Conservation (phyloP, 2,113 vertebrate genomes). For the Propithecus coquereli region DNA sequence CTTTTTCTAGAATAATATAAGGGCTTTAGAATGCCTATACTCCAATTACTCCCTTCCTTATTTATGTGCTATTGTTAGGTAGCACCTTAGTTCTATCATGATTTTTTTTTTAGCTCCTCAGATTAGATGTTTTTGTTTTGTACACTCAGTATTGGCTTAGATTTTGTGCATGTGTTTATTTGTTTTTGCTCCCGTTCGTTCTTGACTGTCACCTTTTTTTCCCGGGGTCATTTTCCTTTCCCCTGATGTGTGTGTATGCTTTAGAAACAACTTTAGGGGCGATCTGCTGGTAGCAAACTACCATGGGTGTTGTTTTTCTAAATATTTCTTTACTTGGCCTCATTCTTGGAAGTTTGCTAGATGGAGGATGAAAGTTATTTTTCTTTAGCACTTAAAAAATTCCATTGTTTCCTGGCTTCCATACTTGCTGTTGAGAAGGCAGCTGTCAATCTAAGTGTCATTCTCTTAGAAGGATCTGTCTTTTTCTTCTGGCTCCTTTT, state of each 20-base stretch:
- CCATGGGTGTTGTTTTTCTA: not conserved
- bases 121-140: not conserved
- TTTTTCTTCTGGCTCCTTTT: not conserved
- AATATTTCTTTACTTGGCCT: not conserved
- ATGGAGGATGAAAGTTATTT: not conserved
- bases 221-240: not conserved
- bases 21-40: not conserved
- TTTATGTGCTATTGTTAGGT: not conserved
- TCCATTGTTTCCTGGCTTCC: not conserved
- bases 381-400: not conserved
- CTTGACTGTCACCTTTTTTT: not conserved
- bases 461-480: not conserved
- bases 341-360: not conserved
- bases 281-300: not conserved
- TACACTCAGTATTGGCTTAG: not conserved
- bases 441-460: not conserved
- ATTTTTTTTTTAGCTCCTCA: not conserved
- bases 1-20: not conserved
- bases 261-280: not conserved
- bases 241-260: not conserved
- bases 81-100: not conserved
- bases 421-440: not conserved
- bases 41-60: not conserved
- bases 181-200: not conserved
- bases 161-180: not conserved